Conservation (phyloP, 2,888 invertebrate genomes). For the Crioceris asparagi region DNA sequence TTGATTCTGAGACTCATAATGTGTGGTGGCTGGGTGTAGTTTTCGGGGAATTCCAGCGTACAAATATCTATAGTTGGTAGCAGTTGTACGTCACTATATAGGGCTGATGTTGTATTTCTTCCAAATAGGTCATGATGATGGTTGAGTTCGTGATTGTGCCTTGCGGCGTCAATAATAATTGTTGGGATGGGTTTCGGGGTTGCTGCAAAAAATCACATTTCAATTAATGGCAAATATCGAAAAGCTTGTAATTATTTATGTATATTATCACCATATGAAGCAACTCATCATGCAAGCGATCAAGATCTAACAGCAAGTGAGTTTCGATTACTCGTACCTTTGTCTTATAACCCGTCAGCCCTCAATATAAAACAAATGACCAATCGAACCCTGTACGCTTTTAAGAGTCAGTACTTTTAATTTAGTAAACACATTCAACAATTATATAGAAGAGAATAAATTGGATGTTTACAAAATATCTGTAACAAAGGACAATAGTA, state of each 20-base stretch:
- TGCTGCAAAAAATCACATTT: constrained; percentile 27
- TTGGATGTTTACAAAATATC: too few species aligned
- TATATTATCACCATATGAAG: too few species aligned
- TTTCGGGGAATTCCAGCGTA: constrained; percentile 35
- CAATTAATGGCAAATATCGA: not conserved
- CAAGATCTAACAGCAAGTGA: too few species aligned
- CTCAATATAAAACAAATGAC: too few species aligned
- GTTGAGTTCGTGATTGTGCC: constrained; percentile 28
- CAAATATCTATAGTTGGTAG: constrained; percentile 39
- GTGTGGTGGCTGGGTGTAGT: constrained; percentile 18
- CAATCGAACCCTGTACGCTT: too few species aligned
- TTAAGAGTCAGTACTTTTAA: too few species aligned
- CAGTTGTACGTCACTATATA: constrained; percentile 29
- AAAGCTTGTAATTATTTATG: not conserved
- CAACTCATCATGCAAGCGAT: too few species aligned
- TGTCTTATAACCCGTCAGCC: too few species aligned
- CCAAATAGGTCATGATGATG: constrained; percentile 28
- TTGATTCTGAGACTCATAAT: constrained; percentile 20
- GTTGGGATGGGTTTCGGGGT: constrained; percentile 38
- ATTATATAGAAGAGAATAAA: too few species aligned
- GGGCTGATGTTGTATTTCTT: constrained; percentile 31
- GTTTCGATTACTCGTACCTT: too few species aligned
- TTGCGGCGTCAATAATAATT: constrained; percentile 33
- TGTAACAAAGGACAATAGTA: too few species aligned
- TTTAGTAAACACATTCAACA: too few species aligned